Evolutionary conservation across 2,888 invertebrate species (phyloP), one percentile per base, ranked within the genome.

Genomic region (Julus scanicus): DNA sequence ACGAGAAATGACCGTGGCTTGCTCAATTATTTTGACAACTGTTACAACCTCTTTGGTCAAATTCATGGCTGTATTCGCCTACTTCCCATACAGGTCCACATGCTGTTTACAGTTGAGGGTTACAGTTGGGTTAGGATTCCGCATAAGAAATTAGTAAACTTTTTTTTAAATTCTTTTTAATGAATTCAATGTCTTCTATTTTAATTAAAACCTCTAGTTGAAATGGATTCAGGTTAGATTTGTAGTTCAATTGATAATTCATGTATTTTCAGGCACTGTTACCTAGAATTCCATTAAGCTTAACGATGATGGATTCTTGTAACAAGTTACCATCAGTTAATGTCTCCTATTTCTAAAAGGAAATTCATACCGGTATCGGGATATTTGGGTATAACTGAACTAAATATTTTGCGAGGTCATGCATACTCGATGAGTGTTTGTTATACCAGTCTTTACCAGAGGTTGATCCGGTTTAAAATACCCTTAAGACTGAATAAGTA

Each of bases 261-360:
- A 80, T 80, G 37, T 15, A 39, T 80, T 80, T 39, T 37, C 80
- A 80, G 37, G 80, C 13, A 80, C 71, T 71, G 71, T 71, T 29
- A 29, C 80, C 13, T 37, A 15, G 80, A 80, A 15, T 80, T 80
- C 13, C 37, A 13, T 3, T 71, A 13, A 80, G 15, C 80, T 29
- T 80, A 11, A 13, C 15, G 80, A 80, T 80, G 80, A 80, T 80
- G 80, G 80, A 80, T 80, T 80, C 80, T 80, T 15, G 37, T 29
- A 80, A 37, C 80, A 80, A 80, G 57, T 80, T 29, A 80, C 37
- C 80, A 80, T 80, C 80, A 37, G 37, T 80, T 80, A 80, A 80
- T 80, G 80, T 80, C 80, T 80, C 80, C 80, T 29, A 29, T 29
- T 1, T 29, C 29, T 39, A 80, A 80, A 37, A 80, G 37, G 80